Base-by-base conservation (phyloP, 2,797 vertebrate genomes). In the Macropodus opercularis region DNA sequence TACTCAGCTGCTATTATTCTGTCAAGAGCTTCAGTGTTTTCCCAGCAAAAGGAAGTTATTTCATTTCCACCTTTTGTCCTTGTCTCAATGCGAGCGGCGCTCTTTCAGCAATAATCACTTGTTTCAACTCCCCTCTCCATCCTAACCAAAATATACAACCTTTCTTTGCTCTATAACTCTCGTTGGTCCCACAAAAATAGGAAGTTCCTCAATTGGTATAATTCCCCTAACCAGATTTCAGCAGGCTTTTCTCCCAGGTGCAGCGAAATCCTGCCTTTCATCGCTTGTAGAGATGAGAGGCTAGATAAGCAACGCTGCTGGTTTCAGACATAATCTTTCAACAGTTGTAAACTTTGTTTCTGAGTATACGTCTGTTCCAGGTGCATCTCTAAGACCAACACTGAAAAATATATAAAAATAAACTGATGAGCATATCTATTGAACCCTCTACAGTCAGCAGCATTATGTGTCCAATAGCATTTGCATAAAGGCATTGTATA, bases 51-150 rank as follows among this genome's bases (percentile, higher is more conserved):
- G 97, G 96, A 98, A 96, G 94, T 97, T 95, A 95, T 96, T 98
- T 98, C 96, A 98, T 98, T 99, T 99, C 97, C 97, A 96, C 94
- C 95, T 95, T 98, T 99, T 99, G 97, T 99, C 94, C 92, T 83
- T 38, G 90, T 85, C 86, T 96, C 93, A 96, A 96, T 96, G 95
- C 79, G 93, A 96, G 92, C 94, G 94, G 86, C 95, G 95, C 95
- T 96, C 95, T 95, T 94, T 97, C 96, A 96, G 97, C 96, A 97
- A 97, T 98, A 98, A 94, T 95, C 91, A 72, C 94, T 93, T 91
- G 90, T 92, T 95, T 88, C 80, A 94, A 93, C 94, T 94, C 94
- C 94, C 91, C 64, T 92, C 94, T 93, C 94, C 89, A 94, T 94
- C 92, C 94, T 91, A 95, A 97, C 92, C 94, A 96, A 97, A 98